Percentiles rank a stretch among this genome's conserved stretches.
These are phyloP conservation scores for Drosophila seguyi DNA, from an alignment of 1,140 invertebrate species.

Conservation along the genomic window DNA sequence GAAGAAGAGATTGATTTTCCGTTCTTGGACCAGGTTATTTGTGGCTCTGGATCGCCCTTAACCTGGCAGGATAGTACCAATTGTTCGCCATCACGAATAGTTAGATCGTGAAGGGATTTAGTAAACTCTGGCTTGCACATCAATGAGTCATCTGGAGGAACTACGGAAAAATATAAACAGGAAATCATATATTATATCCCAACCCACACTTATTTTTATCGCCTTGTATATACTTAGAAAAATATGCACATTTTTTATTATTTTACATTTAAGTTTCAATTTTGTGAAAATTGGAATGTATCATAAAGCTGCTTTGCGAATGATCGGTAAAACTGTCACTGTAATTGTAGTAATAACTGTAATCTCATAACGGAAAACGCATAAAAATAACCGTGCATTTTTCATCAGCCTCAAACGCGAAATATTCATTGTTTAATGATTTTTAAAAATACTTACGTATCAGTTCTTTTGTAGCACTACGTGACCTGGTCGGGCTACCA, in stretches of 20 bases:
- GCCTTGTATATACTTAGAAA: too few relatives aligned
- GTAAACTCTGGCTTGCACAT: constrained; percentile 95
- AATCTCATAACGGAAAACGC: too few relatives aligned
- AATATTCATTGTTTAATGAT: too few relatives aligned
- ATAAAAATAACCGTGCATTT: too few relatives aligned
- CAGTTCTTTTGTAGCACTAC: constrained; percentile 95
- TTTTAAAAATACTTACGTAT: constrained; percentile 88
- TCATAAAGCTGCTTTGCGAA: too few relatives aligned
- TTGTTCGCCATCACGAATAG: constrained; percentile 93
- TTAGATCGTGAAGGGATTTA: constrained; percentile 89
- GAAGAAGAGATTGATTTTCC: constrained; percentile 91
- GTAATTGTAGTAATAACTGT: too few relatives aligned
- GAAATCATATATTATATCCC: background rate
- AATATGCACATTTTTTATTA: too few relatives aligned
- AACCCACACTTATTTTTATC: too few relatives aligned
- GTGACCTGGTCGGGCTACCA: constrained; percentile 91
- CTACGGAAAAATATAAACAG: constrained; percentile 83
- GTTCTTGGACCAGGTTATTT: constrained; percentile 94
- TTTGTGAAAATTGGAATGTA: too few relatives aligned
- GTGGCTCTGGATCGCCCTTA: constrained; percentile 95
- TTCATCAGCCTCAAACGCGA: too few relatives aligned
- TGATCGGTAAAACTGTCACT: too few relatives aligned
- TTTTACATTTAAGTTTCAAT: too few relatives aligned
- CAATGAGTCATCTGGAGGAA: constrained; percentile 92
- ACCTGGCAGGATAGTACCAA: constrained; percentile 92